Evolutionary conservation across 2,113 vertebrate species (phyloP).

Genomic region (Glaucidium brasilianum): DNA sequence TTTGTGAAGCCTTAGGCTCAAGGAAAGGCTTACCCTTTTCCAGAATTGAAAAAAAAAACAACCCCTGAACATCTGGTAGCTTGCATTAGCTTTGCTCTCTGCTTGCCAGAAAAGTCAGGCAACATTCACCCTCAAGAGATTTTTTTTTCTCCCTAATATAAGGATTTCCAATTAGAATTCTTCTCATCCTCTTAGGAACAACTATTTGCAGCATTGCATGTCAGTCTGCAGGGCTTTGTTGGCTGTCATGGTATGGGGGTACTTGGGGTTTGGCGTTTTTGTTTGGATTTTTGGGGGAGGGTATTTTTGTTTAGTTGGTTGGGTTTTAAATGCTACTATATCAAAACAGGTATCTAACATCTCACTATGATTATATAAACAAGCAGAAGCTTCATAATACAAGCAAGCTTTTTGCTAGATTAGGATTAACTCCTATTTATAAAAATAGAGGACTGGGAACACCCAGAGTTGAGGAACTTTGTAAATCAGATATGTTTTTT

Average conservation of each 20-base stretch:
- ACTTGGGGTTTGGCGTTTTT: background rate
- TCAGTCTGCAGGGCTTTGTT: background rate
- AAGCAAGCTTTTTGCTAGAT: background rate
- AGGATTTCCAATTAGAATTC: background rate
- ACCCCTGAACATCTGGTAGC: background rate
- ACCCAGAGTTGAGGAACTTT: background rate
- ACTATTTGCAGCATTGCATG: background rate
- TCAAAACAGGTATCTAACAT: background rate
- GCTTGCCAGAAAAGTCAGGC: background rate
- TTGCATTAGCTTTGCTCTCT: background rate
- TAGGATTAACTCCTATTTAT: background rate
- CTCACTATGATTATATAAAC: background rate
- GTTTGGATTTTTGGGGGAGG: background rate
- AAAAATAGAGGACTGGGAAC: background rate
- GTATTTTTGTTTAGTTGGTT: background rate
- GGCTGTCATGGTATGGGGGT: background rate
- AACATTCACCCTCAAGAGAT: background rate
- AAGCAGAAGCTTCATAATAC: background rate
- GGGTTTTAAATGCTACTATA: background rate
- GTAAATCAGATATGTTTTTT: background rate
- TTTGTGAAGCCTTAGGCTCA: background rate
- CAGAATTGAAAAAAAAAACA: background rate
- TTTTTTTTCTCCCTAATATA: background rate
- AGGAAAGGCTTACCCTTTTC: background rate
- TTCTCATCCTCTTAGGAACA: background rate